phyloP scores from a whole-genome alignment of 2,113 vertebrate genomes.

The Phrynosoma blainvillii region DNA sequence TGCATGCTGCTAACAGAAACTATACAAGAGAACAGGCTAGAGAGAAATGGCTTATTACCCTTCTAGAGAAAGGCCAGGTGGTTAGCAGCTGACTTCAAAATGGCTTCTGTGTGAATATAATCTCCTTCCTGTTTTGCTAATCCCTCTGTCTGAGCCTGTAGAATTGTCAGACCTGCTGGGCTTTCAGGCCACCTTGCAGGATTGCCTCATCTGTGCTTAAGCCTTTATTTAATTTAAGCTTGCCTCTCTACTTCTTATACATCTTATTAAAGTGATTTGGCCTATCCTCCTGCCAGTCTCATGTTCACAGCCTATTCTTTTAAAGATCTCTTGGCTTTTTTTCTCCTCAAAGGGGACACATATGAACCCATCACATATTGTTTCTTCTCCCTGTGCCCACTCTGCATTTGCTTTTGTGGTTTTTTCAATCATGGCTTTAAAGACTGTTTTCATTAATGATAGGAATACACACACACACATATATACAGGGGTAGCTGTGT shows the following conservation, averaged over 20 bases:
- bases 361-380: background rate
- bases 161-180: background rate
- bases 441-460: background rate
- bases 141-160: background rate
- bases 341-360: background rate
- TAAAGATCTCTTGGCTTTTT: background rate
- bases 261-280: background rate
- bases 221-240: background rate
- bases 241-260: background rate
- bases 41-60: background rate
- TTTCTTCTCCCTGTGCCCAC: background rate
- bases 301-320: background rate
- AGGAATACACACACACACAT: too few species aligned
- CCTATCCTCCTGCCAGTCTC: background rate
- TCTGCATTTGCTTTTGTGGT: background rate
- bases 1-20: background rate
- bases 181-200: background rate
- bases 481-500: too few species aligned
- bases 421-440: background rate
- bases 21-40: background rate
- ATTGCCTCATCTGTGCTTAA: background rate
- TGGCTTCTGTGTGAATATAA: background rate
- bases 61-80: background rate
- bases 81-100: background rate
- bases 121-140: background rate